Conservation (phyloP, 2,888 invertebrate genomes). For the Scaptomyza caliginosa region DNA sequence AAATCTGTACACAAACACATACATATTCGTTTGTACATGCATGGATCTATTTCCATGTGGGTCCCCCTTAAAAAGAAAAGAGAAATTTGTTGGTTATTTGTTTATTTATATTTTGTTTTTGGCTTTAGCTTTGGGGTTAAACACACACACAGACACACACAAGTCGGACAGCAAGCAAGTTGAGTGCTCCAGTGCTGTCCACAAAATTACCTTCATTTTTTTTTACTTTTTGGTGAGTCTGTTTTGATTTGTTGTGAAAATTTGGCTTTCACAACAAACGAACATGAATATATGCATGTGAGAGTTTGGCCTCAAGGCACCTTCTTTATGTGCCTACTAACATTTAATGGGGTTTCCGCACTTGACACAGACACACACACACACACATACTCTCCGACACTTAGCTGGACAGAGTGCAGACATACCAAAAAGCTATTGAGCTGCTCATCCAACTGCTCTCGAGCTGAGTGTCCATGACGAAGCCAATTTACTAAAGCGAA, state of each 20-base stretch:
- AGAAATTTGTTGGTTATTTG: constrained; percentile 71
- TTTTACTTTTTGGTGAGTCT: constrained; percentile 57
- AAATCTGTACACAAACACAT: constrained; percentile 33
- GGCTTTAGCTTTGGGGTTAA: constrained; percentile 53
- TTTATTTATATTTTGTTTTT: constrained; percentile 44
- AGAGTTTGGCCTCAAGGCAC: constrained; percentile 35
- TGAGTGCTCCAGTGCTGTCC: constrained; percentile 43
- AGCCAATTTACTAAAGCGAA: constrained; percentile 29
- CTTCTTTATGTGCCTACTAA: constrained; percentile 47
- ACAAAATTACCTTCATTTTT: constrained; percentile 25
- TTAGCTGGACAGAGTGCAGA: constrained; percentile 23
- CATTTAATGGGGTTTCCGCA: constrained; percentile 75
- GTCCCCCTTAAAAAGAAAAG: constrained; percentile 52
- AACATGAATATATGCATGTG: neutral
- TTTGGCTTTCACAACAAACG: constrained; percentile 71
- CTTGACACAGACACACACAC: constrained; percentile 61
- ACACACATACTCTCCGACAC: constrained; percentile 6
- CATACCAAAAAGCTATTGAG: constrained; percentile 42
- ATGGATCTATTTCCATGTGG: constrained; percentile 54
- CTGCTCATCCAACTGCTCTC: constrained; percentile 34
- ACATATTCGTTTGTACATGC: no score
- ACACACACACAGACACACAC: constrained; percentile 19
- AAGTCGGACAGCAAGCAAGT: constrained; percentile 16
- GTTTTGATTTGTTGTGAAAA: constrained; percentile 77
- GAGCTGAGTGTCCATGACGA: constrained; percentile 31